Conservation (phyloP, 2,113 vertebrate species). For the Phocoena phocoena region DNA sequence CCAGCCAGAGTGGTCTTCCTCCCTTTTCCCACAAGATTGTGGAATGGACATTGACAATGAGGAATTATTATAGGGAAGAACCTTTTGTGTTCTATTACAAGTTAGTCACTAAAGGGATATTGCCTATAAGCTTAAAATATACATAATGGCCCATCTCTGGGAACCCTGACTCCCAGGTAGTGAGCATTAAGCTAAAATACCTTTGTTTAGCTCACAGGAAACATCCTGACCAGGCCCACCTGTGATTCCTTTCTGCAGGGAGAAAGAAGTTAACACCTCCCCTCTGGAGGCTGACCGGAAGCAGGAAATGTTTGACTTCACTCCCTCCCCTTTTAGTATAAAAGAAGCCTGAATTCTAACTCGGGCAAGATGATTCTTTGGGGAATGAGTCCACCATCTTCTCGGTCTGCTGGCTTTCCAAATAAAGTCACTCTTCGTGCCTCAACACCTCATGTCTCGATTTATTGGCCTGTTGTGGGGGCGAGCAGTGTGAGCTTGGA, state of each 20-base stretch:
- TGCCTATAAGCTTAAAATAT: no score
- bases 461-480: background rate
- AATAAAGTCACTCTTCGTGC: background rate
- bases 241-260: no score
- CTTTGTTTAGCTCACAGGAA: no score
- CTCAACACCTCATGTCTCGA: background rate
- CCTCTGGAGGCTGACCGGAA: background rate
- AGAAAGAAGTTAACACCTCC: no score
- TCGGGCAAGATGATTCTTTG: background rate
- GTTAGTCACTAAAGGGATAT: no score
- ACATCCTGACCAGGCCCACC: no score
- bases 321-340: background rate
- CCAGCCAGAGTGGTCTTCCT: background rate
- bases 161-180: no score
- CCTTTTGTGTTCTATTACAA: no score
- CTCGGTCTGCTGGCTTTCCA: background rate
- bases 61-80: background rate
- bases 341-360: background rate
- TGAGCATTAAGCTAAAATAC: no score
- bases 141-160: no score
- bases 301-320: background rate
- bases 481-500: background rate
- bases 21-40: background rate
- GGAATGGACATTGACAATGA: background rate
- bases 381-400: background rate